Evolutionary conservation across 2,797 vertebrate genomes (phyloP).

Genomic region (Halcyon smyrnensis): DNA sequence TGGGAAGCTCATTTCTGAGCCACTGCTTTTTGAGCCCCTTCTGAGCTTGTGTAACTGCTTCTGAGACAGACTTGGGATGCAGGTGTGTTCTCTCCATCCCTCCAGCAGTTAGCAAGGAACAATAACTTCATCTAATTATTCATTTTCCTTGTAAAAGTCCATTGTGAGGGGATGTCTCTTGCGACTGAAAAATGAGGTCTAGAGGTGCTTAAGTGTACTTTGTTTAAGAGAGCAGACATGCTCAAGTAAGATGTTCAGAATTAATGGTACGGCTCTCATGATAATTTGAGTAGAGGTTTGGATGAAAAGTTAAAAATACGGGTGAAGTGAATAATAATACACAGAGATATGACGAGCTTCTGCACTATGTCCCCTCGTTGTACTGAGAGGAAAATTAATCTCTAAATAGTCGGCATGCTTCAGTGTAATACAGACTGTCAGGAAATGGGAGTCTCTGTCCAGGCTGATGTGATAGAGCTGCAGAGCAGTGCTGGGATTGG

Average conservation of each 20-base stretch:
- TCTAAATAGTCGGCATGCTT: neutral
- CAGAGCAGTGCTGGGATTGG: neutral
- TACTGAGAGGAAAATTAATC: neutral
- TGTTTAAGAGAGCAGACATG: conserved; percentile 44
- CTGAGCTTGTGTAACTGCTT: neutral
- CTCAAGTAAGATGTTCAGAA: conserved; percentile 49
- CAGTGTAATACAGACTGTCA: neutral
- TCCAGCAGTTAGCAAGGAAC: neutral
- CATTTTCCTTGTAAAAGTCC: conserved; percentile 28
- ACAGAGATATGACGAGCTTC: neutral
- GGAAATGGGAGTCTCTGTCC: neutral
- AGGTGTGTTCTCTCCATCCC: neutral
- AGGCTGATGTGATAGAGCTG: neutral
- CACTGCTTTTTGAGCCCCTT: neutral
- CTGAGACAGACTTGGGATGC: neutral
- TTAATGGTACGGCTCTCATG: conserved; percentile 63
- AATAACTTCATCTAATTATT: conserved; percentile 32
- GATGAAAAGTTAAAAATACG: conserved; percentile 56
- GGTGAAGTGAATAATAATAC: conserved; percentile 37
- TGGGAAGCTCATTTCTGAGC: neutral
- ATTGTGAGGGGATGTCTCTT: conserved; percentile 13
- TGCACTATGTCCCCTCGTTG: neutral
- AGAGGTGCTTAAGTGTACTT: conserved; percentile 46
- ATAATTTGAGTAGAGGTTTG: conserved; percentile 52
- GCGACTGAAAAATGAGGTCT: neutral